phyloP scores from a whole-genome alignment of 2,888 invertebrate genomes.

The Tenthredo scrophulariae region DNA sequence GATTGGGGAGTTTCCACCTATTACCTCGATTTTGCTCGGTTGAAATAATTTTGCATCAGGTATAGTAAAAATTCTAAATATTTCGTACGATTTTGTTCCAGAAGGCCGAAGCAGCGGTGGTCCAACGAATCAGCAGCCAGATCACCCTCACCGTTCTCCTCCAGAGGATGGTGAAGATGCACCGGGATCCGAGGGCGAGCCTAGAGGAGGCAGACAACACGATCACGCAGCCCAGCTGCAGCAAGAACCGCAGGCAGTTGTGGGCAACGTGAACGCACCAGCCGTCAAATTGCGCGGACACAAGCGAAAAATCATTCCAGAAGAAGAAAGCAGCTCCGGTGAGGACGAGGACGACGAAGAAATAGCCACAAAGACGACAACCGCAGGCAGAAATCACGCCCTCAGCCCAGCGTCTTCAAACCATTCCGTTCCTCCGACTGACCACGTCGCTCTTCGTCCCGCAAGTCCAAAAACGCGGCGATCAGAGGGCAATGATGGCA shows the following conservation, averaged over 20 bases:
- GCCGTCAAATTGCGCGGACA: conserved; percentile 78
- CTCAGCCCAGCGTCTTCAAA: conserved; percentile 83
- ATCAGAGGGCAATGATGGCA: conserved; percentile 67
- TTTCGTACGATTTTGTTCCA: conserved; percentile 65
- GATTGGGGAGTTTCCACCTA: neutral
- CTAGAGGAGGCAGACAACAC: conserved; percentile 80
- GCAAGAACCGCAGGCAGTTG: conserved; percentile 70
- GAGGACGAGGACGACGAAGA: conserved; percentile 78
- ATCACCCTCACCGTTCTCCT: conserved; percentile 78
- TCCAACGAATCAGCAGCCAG: conserved; percentile 79
- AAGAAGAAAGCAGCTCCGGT: conserved; percentile 79
- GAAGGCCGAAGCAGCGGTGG: conserved; percentile 82
- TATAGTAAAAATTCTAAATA: neutral
- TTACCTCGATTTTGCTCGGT: neutral
- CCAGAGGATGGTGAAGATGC: conserved; percentile 78
- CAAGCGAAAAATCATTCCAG: conserved; percentile 82
- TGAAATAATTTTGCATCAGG: neutral
- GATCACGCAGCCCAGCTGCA: conserved; percentile 80
- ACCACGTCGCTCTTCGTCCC: conserved; percentile 70
- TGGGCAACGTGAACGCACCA: conserved; percentile 65
- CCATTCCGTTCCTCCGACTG: conserved; percentile 80
- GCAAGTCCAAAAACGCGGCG: conserved; percentile 73
- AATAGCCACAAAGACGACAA: conserved; percentile 76
- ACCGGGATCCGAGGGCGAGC: conserved; percentile 79
- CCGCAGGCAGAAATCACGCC: conserved; percentile 76